Evolutionary conservation across 2,797 vertebrate species (phyloP), one percentile per base, ranked within the genome.

Genomic region (Okamejei kenojei): DNA sequence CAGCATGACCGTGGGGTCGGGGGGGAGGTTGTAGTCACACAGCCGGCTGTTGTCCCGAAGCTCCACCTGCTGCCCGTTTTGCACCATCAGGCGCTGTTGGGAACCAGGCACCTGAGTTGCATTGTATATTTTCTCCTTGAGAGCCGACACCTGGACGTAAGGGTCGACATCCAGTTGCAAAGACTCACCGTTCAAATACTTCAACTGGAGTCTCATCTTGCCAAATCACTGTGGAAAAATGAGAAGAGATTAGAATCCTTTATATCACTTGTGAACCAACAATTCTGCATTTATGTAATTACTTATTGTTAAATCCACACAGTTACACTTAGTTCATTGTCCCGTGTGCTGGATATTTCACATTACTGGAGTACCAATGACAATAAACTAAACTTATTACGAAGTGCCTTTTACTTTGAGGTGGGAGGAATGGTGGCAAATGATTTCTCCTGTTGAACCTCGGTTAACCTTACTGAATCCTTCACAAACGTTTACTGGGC

Each of bases 141-240:
- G 65, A 58, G 86, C 23, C 6, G 81, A 82, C 10, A 93, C 58
- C 19, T 17, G 35, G 8, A 73, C 63, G 86, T 13, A 74, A 90
- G 86, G 68, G 7, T 93, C 45, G 21, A 93, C 35, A 10, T 92
- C 93, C 73, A 93, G 93, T 63, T 15, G 5, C 17, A 93, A 29
- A 19, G 32, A 0, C 3, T 93, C 29, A 21, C 93, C 93, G 2
- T 71, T 93, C 11, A 93, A 8, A 29, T 35, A 74, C 84, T 93
- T 93, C 84, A 93, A 68, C 58, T 73, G 74, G 68, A 93, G 86
- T 45, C n/a, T 82, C 93, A 93, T 93, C 61, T 88, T 68, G 84
- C 68, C n/a, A 68, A 88, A 88, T 35, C 65, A 8, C 90, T 92
- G 90, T 92, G 10, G 63, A 71, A 63, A 90, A 71, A 90, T 23